phyloP scores from a whole-genome alignment of 2,113 vertebrate genomes.

The Petroica traversi region DNA sequence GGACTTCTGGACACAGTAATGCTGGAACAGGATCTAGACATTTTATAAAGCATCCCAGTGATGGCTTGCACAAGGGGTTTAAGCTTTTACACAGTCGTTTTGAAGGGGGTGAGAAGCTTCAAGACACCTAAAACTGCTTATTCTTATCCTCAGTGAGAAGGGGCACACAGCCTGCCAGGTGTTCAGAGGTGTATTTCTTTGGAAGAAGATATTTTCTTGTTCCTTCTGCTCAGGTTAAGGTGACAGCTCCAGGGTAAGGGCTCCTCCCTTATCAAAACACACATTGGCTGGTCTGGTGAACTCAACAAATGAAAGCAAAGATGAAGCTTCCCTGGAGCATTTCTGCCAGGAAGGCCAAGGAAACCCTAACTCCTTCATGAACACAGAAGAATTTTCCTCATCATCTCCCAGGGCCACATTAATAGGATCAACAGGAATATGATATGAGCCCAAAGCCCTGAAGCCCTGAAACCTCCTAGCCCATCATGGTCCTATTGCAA shows the following conservation, averaged over 20 bases:
- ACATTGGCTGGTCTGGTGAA: background rate
- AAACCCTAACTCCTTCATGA: background rate
- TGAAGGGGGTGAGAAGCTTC: background rate
- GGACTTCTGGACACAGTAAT: background rate
- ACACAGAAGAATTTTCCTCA: background rate
- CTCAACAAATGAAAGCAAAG: background rate
- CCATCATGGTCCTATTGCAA: background rate
- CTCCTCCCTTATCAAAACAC: background rate
- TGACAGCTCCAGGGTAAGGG: background rate
- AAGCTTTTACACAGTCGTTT: background rate
- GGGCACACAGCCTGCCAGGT: background rate
- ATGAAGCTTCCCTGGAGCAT: background rate
- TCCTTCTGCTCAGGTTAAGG: background rate
- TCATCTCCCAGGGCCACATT: background rate
- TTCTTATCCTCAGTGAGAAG: background rate
- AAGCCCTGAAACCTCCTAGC: background rate
- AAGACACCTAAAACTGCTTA: background rate
- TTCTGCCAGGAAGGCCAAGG: background rate
- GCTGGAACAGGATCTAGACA: background rate
- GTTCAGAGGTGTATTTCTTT: background rate
- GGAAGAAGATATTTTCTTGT: background rate
- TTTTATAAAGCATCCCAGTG: background rate
- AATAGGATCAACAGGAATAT: background rate
- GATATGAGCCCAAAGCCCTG: background rate
- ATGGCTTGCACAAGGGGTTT: background rate